A percentile compares a stretch with the other conserved stretches of the same genome.
Evolutionary conservation across 2,797 vertebrate species (phyloP).

Genomic region (Botia almorhae): DNA sequence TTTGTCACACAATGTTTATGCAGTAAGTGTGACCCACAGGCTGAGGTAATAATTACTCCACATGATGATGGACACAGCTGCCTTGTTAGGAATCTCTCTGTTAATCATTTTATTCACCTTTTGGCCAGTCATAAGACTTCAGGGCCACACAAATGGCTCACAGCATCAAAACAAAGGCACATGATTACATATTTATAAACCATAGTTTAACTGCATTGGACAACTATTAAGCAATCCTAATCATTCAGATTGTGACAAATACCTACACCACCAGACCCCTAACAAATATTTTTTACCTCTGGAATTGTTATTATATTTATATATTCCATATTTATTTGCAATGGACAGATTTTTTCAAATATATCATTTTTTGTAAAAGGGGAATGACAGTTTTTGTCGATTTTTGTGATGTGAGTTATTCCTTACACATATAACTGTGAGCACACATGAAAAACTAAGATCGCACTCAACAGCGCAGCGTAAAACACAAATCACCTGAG

Average conservation of each 20-base stretch:
- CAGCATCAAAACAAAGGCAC: conserved; percentile 54
- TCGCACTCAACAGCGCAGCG: not conserved
- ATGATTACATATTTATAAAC: conserved; percentile 25
- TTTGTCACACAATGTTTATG: not conserved
- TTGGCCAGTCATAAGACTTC: conserved; percentile 41
- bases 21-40: conserved; percentile 8
- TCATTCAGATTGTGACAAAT: too few species aligned
- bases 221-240: not conserved
- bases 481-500: not conserved
- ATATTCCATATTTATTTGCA: too few species aligned
- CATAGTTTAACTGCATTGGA: conserved; percentile 1
- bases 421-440: too few species aligned
- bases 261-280: too few species aligned
- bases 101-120: conserved; percentile 69
- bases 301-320: not conserved
- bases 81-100: conserved; percentile 42
- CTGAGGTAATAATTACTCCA: conserved; percentile 51
- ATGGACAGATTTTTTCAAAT: too few species aligned
- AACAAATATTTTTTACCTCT: not conserved
- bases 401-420: too few species aligned
- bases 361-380: too few species aligned
- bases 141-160: conserved; percentile 47
- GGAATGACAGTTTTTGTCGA: too few species aligned
- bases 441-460: not conserved
- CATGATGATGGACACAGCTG: conserved; percentile 1